Percentiles rank a stretch among this genome's conserved stretches.
Evolutionary conservation across 2,113 vertebrate genomes (phyloP).

Genomic region (Nannobrachium achirus): DNA sequence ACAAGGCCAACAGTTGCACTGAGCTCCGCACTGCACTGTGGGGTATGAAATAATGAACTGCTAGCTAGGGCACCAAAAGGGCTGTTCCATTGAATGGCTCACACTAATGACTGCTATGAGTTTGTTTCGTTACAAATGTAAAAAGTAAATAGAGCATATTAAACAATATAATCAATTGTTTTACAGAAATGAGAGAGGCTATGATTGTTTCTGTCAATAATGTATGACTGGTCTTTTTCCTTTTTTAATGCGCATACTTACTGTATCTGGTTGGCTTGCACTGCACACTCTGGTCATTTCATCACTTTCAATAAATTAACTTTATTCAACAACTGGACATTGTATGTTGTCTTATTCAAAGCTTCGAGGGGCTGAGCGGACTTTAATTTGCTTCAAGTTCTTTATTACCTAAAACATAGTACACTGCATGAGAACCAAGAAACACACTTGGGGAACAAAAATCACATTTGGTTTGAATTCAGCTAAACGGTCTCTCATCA

Average conservation of each 20-base stretch:
- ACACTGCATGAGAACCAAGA: too few relatives aligned
- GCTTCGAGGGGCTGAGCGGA: too few relatives aligned
- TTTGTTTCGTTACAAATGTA: not conserved
- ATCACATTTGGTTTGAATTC: too few relatives aligned
- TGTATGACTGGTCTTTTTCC: conserved; percentile 34
- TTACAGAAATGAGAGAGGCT: not conserved
- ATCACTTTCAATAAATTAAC: conserved; percentile 61
- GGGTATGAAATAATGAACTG: not conserved
- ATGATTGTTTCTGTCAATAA: conserved; percentile 29
- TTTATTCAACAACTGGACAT: conserved; percentile 14
- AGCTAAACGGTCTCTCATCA: too few relatives aligned
- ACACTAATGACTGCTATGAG: not conserved
- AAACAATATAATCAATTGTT: too few relatives aligned
- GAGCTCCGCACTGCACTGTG: not conserved
- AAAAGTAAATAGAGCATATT: too few relatives aligned
- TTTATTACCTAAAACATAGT: too few relatives aligned
- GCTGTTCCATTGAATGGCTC: conserved; percentile 23
- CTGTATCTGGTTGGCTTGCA: conserved; percentile 18
- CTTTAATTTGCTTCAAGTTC: too few relatives aligned
- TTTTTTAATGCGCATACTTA: conserved; percentile 16
- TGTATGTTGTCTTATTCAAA: not conserved
- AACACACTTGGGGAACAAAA: too few relatives aligned
- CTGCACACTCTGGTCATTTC: conserved; percentile 22
- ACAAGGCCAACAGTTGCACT: not conserved
- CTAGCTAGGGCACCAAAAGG: conserved; percentile 24